These are phyloP conservation scores for Delia radicum DNA, from an alignment of 1,140 invertebrate genomes.

Conservation along the genomic window DNA sequence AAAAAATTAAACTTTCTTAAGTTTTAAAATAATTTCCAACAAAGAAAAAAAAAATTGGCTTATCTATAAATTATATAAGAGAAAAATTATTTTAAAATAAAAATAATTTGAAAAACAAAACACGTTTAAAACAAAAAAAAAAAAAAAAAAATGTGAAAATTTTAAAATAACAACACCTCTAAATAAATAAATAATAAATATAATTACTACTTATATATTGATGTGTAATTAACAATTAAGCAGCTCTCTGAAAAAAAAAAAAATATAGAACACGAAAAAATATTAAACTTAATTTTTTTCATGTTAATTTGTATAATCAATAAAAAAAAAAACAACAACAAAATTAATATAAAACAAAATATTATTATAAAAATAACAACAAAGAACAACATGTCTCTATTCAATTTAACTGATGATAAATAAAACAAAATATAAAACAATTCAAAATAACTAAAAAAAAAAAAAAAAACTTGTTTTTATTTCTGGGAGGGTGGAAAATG, in stretches of 20 bases:
- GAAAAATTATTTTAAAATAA: not conserved
- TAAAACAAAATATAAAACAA: constrained; percentile 31
- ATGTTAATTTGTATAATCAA: constrained; percentile 24
- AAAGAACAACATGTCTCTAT: constrained; percentile 23
- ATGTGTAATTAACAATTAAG: not conserved
- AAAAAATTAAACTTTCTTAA: not conserved
- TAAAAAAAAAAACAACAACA: not conserved
- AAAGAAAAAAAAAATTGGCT: not conserved
- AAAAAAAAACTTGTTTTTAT: constrained; percentile 18
- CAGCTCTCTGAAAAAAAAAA: not conserved
- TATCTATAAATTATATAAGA: not conserved
- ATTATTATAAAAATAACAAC: not conserved
- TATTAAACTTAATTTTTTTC: constrained; percentile 1
- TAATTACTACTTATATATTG: not conserved
- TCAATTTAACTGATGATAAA: constrained; percentile 4
- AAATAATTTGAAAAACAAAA: not conserved
- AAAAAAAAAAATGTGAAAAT: not conserved
- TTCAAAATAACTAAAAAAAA: constrained; percentile 21
- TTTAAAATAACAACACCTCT: not conserved
- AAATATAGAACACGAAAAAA: not conserved
- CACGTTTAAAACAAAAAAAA: not conserved
- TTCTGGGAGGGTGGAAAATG: not conserved
- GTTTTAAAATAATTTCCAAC: not conserved
- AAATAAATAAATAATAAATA: not conserved
- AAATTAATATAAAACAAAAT: not conserved